Conservation (phyloP, 2,113 vertebrate species). For the Pachypanchax playfairii region DNA sequence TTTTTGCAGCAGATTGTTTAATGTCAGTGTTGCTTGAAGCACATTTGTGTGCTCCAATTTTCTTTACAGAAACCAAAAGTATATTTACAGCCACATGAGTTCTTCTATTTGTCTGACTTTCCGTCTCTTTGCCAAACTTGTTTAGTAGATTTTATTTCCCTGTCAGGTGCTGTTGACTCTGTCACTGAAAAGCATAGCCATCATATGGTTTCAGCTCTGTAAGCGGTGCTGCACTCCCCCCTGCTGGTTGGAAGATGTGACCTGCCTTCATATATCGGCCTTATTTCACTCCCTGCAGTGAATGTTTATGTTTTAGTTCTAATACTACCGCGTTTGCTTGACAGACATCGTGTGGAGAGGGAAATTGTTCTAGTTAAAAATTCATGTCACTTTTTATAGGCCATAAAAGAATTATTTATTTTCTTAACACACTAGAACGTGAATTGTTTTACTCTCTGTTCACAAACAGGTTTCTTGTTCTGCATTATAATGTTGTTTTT, state of each 20-base stretch:
- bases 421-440: not conserved
- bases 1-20: too few relatives aligned
- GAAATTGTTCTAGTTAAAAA: not conserved
- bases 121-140: not conserved
- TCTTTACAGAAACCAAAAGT: not conserved
- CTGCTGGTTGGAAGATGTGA: slow-evolving; percentile 45
- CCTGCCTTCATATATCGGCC: not conserved
- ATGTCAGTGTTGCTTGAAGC: too few relatives aligned
- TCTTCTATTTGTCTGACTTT: not conserved
- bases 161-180: slow-evolving; percentile 20
- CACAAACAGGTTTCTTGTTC: not conserved
- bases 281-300: not conserved
- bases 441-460: not conserved
- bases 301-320: not conserved
- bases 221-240: slow-evolving; percentile 38
- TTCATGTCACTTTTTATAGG: too few relatives aligned
- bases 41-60: not conserved
- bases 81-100: not conserved
- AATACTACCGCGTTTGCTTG: too few relatives aligned
- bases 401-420: not conserved
- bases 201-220: slow-evolving; percentile 26
- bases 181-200: slow-evolving; percentile 11
- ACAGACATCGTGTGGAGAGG: not conserved
- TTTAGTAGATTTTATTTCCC: not conserved
- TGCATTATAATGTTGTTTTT: not conserved